Percentiles rank a stretch among this genome's conserved stretches.
phyloP scores from a whole-genome alignment of 1,140 invertebrate species.

The Lepidurus arcticus region DNA sequence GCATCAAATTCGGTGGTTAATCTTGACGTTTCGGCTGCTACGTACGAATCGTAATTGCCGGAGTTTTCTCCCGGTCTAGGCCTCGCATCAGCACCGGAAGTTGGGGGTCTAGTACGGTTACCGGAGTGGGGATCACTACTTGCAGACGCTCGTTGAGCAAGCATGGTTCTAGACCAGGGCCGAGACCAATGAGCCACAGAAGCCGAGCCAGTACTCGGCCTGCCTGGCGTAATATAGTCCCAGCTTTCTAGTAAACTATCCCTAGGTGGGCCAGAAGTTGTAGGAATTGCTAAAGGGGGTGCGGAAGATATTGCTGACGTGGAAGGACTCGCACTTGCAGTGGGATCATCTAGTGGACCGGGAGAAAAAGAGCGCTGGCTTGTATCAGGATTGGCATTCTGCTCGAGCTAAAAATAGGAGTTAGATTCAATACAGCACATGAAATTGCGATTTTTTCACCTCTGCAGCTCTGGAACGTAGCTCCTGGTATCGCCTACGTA shows the following conservation, averaged over 20 bases:
- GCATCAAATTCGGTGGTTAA: constrained; percentile 37
- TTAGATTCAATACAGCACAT: not conserved
- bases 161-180: not conserved
- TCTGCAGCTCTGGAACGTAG: constrained; percentile 31
- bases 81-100: not conserved
- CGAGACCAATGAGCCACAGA: not conserved
- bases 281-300: not conserved
- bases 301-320: not conserved
- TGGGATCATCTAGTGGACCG: not conserved
- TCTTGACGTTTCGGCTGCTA: not conserved
- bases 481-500: constrained; percentile 32
- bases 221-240: not conserved
- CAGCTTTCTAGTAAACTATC: not conserved
- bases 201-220: not conserved
- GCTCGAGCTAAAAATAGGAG: not conserved
- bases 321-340: not conserved
- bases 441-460: not conserved
- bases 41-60: constrained; percentile 1
- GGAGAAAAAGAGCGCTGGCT: not conserved
- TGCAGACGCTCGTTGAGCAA: not conserved
- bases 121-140: not conserved
- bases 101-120: constrained; percentile 1
- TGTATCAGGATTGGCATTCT: not conserved
- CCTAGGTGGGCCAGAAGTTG: not conserved
- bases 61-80: not conserved